Evolutionary conservation across 2,888 invertebrate genomes (phyloP), one percentile per base, ranked within the genome.

Genomic region (Aphodius granarius): DNA sequence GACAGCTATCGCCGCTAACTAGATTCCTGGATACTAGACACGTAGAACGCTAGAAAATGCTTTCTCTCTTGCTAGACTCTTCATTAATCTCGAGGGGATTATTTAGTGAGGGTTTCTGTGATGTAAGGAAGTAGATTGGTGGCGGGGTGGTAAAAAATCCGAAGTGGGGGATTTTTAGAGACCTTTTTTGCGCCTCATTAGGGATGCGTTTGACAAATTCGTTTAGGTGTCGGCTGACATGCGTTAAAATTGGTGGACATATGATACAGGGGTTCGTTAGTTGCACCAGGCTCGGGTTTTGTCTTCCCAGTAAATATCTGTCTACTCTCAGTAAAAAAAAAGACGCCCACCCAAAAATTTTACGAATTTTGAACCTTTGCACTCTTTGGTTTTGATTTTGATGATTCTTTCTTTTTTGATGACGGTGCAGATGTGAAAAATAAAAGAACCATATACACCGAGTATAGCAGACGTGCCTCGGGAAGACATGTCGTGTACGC

Each of bases 1-100:
- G 80, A 79, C 81, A 80, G 79, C 81, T 81, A 75, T 73, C 76
- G 75, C 63, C 72, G 70, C 75, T 77, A 77, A 77, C 77, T 72
- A 75, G 75, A 74, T 74, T 43, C 9, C 77, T 72, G 73, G 75
- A 74, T 74, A 9, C 9, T 43, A 43, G 6, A 6, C 13, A 43
- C 43, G 9, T 6, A 43, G 43, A 43, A 13, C 43, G 6, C 4
- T 23, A 6, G 23, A 23, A 6, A 1, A 43, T 43, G 43, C 9
- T 9, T n/a, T 6, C 43, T 43, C 43, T 43, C 13, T 43, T 13
- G 43, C 43, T 43, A 6, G 9, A 43, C 43, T 43, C 9, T 43
- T 43, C 43, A 43, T 43, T 43, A 43, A 43, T 43, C 43, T 43
- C 43, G 43, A 9, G 43, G 13, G 43, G 13, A 43, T 43, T 43